A percentile compares a stretch with the other conserved stretches of the same genome.
Conservation (phyloP, 1,140 invertebrate genomes). For the Rhyzopertha dominica region DNA sequence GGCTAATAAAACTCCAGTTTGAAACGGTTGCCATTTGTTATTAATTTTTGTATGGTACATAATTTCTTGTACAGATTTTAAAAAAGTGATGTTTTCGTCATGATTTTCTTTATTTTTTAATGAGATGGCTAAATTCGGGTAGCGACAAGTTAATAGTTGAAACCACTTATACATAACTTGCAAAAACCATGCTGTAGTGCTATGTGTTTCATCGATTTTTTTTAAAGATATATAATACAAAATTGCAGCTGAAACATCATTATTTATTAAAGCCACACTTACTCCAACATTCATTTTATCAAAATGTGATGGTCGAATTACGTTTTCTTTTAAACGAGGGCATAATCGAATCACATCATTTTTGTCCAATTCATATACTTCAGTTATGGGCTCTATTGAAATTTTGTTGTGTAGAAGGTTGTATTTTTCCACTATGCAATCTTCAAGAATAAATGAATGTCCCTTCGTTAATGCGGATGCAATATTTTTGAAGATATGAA, state of each 20-base stretch:
- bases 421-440: slow-evolving; percentile 8
- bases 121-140: slow-evolving; percentile 4
- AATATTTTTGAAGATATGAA: slow-evolving; percentile 19
- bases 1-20: no score
- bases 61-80: no score
- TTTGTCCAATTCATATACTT: slow-evolving; percentile 3
- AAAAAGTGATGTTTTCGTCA: no score
- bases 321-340: slow-evolving; percentile 7
- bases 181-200: slow-evolving; percentile 10
- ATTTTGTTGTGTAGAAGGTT: background rate
- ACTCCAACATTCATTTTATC: slow-evolving; percentile 10
- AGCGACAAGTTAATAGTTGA: slow-evolving; percentile 6
- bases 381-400: background rate
- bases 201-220: slow-evolving; percentile 1
- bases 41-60: no score
- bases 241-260: slow-evolving; percentile 9
- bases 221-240: slow-evolving; percentile 3
- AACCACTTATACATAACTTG: slow-evolving; percentile 8
- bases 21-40: no score
- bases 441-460: background rate
- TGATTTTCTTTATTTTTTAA: background rate
- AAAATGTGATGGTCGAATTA: slow-evolving; percentile 10
- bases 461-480: slow-evolving; percentile 1
- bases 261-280: slow-evolving; percentile 6
- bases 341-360: background rate